phyloP scores from a whole-genome alignment of 2,888 invertebrate genomes.

The Druceiella hillmani region DNA sequence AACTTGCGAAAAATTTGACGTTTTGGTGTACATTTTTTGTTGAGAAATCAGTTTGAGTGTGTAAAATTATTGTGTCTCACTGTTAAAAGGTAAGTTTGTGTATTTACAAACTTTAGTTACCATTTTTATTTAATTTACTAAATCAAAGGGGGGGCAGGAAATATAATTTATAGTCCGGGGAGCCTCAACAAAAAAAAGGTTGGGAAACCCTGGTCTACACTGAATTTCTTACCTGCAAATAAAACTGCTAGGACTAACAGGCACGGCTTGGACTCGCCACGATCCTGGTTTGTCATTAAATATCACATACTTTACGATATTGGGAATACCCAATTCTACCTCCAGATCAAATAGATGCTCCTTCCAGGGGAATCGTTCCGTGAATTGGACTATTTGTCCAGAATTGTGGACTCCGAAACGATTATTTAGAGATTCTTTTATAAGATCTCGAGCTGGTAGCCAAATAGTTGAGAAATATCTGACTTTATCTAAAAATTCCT shows the following conservation, averaged over 20 bases:
- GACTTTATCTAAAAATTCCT: slow-evolving; percentile 71
- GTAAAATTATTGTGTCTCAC: too few relatives aligned
- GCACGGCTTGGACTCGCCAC: slow-evolving; percentile 87
- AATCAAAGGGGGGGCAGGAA: too few relatives aligned
- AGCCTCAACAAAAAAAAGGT: too few relatives aligned
- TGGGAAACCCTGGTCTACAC: too few relatives aligned
- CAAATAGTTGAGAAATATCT: slow-evolving; percentile 62
- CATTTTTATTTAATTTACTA: too few relatives aligned
- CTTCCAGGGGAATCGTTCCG: slow-evolving; percentile 81
- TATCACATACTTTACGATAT: slow-evolving; percentile 65
- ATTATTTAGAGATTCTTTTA: slow-evolving; percentile 64
- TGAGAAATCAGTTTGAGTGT: too few relatives aligned
- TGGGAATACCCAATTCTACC: slow-evolving; percentile 58
- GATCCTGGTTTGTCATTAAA: slow-evolving; percentile 58
- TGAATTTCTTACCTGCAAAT: slow-evolving; percentile 50
- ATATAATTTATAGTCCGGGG: too few relatives aligned
- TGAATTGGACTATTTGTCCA: slow-evolving; percentile 77
- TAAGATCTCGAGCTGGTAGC: slow-evolving; percentile 81
- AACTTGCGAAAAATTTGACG: too few relatives aligned
- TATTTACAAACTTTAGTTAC: too few relatives aligned
- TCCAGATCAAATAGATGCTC: slow-evolving; percentile 83
- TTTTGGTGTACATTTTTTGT: too few relatives aligned
- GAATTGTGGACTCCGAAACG: slow-evolving; percentile 64
- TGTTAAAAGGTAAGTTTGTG: too few relatives aligned
- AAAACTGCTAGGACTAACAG: slow-evolving; percentile 65